Evolutionary conservation across 1,140 invertebrate species (phyloP), one percentile per base, ranked within the genome.

Genomic region (Bombus fervidus): DNA sequence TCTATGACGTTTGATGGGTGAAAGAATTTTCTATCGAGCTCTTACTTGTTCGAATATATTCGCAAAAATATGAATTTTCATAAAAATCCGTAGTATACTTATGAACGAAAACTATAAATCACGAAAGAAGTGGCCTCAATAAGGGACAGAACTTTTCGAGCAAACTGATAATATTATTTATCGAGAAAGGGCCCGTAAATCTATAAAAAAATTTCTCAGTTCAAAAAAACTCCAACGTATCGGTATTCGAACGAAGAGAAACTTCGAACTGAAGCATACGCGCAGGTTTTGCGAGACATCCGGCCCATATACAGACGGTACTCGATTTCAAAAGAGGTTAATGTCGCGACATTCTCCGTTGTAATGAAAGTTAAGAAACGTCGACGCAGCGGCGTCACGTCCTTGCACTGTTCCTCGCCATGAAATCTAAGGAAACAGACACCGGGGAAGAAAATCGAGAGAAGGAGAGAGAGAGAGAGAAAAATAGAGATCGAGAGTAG

Each of bases 301-400:
- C 47, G 47, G 5, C 18, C 47, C 18, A 22, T 53, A 53, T 53
- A 53, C 47, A 34, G 22, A 34, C n/a, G 28, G 18, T 25, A 37
- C 53, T n/a, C 43, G 13, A 53, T 89, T 85, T 89, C 81, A 41
- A 72, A 77, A 28, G 80, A 78, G 86, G 79, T 53, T 53, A 53
- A 80, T 72, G 83, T 83, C 86, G 47, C 78, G 86, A 88, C 73
- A 83, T 83, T 88, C 77, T 64, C 84, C 12, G 73, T 66, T 39
- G 69, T 87, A 87, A 89, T 87, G 82, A 89, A 89, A 87, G 77
- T 72, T 53, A 53, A 53, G 18, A 22, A 68, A 81, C 81, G 78
- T 80, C 73, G 75, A 69, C 47, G 47, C 47, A 47, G 69, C 68
- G 79, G 25, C 79, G 62, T 80, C 87, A 74, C 68, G 71, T 83